phyloP scores from a whole-genome alignment of 64 coral and sea anemone genomes.

The Stichodactyla mertensii region DNA sequence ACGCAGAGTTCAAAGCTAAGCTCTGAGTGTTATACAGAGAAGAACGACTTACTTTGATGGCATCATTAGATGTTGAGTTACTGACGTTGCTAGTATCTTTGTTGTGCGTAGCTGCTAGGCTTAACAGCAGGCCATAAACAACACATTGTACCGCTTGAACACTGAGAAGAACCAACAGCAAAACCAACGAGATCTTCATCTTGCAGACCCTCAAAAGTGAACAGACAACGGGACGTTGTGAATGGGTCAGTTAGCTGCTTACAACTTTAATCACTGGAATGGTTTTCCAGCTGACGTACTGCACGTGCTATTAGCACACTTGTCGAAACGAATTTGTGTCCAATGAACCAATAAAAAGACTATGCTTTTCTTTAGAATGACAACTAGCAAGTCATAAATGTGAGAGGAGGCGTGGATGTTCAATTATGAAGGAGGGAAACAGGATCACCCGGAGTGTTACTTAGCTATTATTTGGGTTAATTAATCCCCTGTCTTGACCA shows the following conservation, averaged over 20 bases:
- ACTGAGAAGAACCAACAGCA: background rate
- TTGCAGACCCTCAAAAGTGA: background rate
- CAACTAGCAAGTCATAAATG: constrained; percentile 23
- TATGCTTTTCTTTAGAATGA: constrained; percentile 16
- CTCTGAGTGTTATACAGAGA: background rate
- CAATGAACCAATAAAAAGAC: constrained; percentile 37
- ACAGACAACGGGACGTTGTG: background rate
- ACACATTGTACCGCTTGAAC: background rate
- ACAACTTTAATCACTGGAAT: constrained; percentile 7
- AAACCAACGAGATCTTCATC: background rate
- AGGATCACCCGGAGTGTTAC: constrained; percentile 48
- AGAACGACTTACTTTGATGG: background rate
- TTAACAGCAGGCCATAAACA: constrained; percentile 15
- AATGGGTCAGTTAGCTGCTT: background rate
- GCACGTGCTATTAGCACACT: constrained; percentile 14
- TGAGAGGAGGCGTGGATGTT: constrained; percentile 56
- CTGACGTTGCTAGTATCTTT: background rate
- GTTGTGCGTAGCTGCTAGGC: background rate
- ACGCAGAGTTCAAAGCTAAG: background rate
- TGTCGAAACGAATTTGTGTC: constrained; percentile 11
- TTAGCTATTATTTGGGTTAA: constrained; percentile 67
- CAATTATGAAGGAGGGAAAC: constrained; percentile 87
- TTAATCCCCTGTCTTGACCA: constrained; percentile 32
- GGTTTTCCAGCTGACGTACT: constrained; percentile 8
- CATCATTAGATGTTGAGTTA: constrained; percentile 5